Conservation (phyloP, 2,797 vertebrate species). For the Brachymystax lenok region DNA sequence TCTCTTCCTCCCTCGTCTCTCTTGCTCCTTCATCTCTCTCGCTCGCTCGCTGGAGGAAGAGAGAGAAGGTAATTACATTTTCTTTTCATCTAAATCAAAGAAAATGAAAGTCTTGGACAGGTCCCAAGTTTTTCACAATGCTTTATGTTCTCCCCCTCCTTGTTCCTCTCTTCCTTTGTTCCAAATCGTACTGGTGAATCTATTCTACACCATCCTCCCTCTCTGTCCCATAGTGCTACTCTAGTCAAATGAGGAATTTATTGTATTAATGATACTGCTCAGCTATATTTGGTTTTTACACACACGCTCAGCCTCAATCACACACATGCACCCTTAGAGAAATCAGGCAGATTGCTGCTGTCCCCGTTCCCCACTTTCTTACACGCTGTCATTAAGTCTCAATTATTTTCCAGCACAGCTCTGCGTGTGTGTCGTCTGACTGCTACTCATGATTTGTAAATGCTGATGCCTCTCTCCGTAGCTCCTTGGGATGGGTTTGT, state of each 20-base stretch:
- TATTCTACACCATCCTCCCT: neutral
- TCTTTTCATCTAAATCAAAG: slow-evolving; percentile 27
- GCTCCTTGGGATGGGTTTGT: neutral
- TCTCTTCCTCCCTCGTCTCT: too few relatives aligned
- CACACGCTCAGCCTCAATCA: neutral
- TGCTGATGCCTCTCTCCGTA: neutral
- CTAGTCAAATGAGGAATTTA: slow-evolving; percentile 12
- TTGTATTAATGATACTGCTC: slow-evolving; percentile 21
- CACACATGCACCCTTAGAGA: neutral
- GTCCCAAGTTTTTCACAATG: slow-evolving; percentile 6
- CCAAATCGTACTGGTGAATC: neutral
- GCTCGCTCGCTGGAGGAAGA: slow-evolving; percentile 14
- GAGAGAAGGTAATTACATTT: slow-evolving; percentile 26
- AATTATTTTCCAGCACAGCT: neutral
- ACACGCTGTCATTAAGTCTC: slow-evolving; percentile 4
- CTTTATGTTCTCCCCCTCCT: slow-evolving; percentile 5
- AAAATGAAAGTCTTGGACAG: slow-evolving; percentile 38
- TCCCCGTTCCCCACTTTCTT: slow-evolving; percentile 3
- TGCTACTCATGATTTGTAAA: neutral
- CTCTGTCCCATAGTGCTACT: slow-evolving; percentile 5
- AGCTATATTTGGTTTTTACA: slow-evolving; percentile 5
- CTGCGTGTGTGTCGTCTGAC: neutral
- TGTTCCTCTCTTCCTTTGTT: slow-evolving; percentile 8
- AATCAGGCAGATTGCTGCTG: neutral
- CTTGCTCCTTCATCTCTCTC: neutral